phyloP scores from a whole-genome alignment of 2,888 invertebrate species.

The Vanessa cardui region DNA sequence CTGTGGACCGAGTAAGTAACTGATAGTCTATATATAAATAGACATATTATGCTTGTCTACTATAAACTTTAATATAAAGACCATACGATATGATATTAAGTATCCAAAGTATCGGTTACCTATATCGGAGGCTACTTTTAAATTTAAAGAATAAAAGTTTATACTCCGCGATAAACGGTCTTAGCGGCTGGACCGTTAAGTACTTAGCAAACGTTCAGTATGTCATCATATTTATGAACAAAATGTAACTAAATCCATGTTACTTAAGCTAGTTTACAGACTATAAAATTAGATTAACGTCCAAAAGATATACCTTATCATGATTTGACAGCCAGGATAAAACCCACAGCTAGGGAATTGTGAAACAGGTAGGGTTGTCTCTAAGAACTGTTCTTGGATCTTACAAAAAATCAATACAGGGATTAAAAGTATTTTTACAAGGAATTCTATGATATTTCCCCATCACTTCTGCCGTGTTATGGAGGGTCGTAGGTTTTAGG shows the following conservation, averaged over 20 bases:
- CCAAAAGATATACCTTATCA: slow-evolving; percentile 27
- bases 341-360: slow-evolving; percentile 24
- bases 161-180: too few species aligned
- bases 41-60: too few species aligned
- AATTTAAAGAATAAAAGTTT: background rate
- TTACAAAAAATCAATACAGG: background rate
- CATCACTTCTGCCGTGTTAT: too few species aligned
- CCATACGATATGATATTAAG: too few species aligned
- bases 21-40: too few species aligned
- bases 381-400: background rate
- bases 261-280: slow-evolving; percentile 24
- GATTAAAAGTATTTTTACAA: background rate
- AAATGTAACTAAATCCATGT: background rate
- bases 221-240: background rate
- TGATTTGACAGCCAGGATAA: slow-evolving; percentile 29
- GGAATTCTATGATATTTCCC: too few species aligned
- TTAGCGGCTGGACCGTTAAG: too few species aligned
- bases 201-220: background rate
- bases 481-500: too few species aligned
- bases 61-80: too few species aligned
- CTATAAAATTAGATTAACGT: slow-evolving; percentile 30
- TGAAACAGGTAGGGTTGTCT: slow-evolving; percentile 17
- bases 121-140: background rate
- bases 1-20: too few species aligned
- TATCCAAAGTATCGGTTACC: too few species aligned